Conservation (phyloP, 2,888 invertebrate species). For the Alentia gelatinosa region DNA sequence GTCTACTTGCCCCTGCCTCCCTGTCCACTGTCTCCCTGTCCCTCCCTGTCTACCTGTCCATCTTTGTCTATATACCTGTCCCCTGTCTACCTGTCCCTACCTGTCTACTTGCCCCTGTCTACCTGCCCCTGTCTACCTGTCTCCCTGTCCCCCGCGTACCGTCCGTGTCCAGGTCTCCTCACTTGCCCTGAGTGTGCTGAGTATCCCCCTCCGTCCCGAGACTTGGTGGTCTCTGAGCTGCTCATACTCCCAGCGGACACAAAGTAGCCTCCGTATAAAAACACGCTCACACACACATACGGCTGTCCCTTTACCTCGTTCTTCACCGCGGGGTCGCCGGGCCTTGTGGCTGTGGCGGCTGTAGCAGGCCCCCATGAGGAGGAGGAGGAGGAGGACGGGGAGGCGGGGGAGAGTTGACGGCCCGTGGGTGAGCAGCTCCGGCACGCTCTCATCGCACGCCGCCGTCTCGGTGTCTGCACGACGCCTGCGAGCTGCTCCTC, state of each 20-base stretch:
- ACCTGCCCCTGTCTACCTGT: neutral
- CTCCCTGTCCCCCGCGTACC: neutral
- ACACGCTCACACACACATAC: neutral
- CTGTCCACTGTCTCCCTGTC: neutral
- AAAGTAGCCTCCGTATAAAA: too few relatives aligned
- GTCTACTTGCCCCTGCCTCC: neutral
- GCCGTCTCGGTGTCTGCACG: too few relatives aligned
- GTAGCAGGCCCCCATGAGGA: too few relatives aligned
- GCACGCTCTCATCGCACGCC: too few relatives aligned
- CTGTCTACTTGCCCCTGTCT: neutral
- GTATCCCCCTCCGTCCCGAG: too few relatives aligned
- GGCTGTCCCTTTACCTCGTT: neutral
- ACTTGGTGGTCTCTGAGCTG: too few relatives aligned
- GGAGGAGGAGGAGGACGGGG: neutral
- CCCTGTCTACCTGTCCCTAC: neutral
- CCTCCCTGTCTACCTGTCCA: neutral
- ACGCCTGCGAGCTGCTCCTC: too few relatives aligned
- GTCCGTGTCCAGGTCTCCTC: too few relatives aligned
- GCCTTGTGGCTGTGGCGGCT: too few relatives aligned
- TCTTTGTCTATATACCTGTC: neutral
- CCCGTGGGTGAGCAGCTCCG: neutral
- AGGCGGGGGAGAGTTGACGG: neutral
- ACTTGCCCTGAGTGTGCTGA: too few relatives aligned
- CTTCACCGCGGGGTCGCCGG: too few relatives aligned
- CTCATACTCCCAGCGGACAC: too few relatives aligned